phyloP scores from a whole-genome alignment of 2,113 vertebrate genomes.

The Pachypanchax playfairii region DNA sequence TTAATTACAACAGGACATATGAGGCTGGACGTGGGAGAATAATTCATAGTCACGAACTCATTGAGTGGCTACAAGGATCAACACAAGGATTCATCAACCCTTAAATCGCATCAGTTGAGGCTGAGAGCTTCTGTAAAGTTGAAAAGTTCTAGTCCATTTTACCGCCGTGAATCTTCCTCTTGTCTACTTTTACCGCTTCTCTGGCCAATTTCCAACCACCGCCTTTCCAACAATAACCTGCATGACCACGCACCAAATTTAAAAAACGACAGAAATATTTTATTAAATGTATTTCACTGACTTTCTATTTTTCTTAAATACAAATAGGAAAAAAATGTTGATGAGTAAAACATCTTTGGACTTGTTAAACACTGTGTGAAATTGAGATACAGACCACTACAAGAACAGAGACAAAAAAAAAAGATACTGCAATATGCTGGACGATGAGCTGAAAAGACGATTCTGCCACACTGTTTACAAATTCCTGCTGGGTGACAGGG shows the following conservation, averaged over 20 bases:
- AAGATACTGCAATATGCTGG: constrained; percentile 16
- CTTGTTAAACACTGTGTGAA: constrained; percentile 14
- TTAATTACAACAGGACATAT: constrained; percentile 22
- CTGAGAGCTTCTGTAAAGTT: constrained; percentile 59
- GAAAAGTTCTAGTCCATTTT: constrained; percentile 40
- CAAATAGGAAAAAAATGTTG: too few relatives aligned
- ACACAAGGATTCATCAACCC: constrained; percentile 61
- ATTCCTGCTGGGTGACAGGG: constrained; percentile 39
- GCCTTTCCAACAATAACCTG: constrained; percentile 22
- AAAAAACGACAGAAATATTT: constrained; percentile 16
- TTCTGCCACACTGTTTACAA: constrained; percentile 33
- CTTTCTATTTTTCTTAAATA: too few relatives aligned
- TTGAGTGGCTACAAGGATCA: constrained; percentile 39
- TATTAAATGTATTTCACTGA: too few relatives aligned
- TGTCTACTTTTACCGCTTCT: constrained; percentile 41
- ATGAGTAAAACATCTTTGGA: too few relatives aligned
- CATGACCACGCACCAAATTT: constrained; percentile 24
- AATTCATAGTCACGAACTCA: constrained; percentile 48
- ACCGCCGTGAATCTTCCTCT: constrained; percentile 49
- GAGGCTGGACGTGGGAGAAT: constrained; percentile 42
- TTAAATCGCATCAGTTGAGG: constrained; percentile 66
- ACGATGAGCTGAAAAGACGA: constrained; percentile 11
- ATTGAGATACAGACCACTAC: constrained; percentile 9
- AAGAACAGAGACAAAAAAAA: constrained; percentile 14
- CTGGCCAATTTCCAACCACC: constrained; percentile 30